Conservation (phyloP, 2,888 invertebrate genomes). For the Dryobota labecula region DNA sequence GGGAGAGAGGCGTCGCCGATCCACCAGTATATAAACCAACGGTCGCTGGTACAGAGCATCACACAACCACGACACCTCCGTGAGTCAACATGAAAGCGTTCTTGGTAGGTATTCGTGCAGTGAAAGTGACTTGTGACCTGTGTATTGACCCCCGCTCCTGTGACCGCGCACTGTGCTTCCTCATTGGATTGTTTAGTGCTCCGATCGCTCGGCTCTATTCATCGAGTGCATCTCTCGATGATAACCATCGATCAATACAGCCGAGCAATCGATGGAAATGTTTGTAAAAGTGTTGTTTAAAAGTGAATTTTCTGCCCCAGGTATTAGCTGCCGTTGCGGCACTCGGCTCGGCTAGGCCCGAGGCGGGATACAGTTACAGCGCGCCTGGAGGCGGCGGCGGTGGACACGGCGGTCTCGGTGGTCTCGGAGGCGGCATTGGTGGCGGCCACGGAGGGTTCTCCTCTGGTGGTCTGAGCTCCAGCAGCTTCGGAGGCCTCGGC, state of each 20-base stretch:
- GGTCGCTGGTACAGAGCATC: slow-evolving; percentile 84
- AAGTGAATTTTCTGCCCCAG: slow-evolving; percentile 77
- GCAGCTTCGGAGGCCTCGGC: slow-evolving; percentile 80
- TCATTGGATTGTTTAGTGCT: slow-evolving; percentile 79
- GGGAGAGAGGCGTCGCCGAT: slow-evolving; percentile 88
- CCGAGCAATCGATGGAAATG: slow-evolving; percentile 66
- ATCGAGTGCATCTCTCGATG: slow-evolving; percentile 60
- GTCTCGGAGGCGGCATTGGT: slow-evolving; percentile 76
- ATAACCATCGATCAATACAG: slow-evolving; percentile 66
- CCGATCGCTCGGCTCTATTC: slow-evolving; percentile 78
- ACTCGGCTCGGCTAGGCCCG: slow-evolving; percentile 91
- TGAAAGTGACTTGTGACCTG: slow-evolving; percentile 89
- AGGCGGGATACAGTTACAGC: slow-evolving; percentile 91
- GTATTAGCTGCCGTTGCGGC: slow-evolving; percentile 90
- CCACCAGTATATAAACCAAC: slow-evolving; percentile 85
- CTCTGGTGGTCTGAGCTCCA: slow-evolving; percentile 79
- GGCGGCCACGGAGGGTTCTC: slow-evolving; percentile 79
- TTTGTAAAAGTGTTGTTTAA: slow-evolving; percentile 70
- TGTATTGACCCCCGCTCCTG: slow-evolving; percentile 80
- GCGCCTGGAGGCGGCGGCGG: slow-evolving; percentile 83
- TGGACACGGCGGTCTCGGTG: slow-evolving; percentile 76
- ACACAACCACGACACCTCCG: slow-evolving; percentile 88
- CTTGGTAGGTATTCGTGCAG: slow-evolving; percentile 89
- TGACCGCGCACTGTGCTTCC: slow-evolving; percentile 78
- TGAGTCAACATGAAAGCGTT: slow-evolving; percentile 90